A percentile compares a stretch with the other conserved stretches of the same genome.
These are phyloP conservation scores for Hermaeophaga mercurialis DNA, from an alignment of 2,888 invertebrate species.

Conservation along the genomic window DNA sequence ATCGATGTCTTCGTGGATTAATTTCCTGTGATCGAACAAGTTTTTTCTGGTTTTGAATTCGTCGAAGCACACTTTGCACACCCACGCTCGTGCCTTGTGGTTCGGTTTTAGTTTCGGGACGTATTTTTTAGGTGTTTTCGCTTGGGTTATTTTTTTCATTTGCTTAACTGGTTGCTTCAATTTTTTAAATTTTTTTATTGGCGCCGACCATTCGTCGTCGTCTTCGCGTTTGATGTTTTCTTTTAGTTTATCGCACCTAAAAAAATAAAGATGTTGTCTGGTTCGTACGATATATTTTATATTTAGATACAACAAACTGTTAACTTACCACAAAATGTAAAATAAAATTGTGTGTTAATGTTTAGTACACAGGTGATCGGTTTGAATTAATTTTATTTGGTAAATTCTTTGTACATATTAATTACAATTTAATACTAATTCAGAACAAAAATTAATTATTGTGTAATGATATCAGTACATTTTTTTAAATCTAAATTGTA, in stretches of 20 bases:
- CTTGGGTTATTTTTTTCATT: constrained; percentile 19
- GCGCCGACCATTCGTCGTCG: neutral
- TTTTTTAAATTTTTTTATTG: neutral
- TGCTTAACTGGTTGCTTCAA: neutral
- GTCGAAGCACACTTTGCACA: constrained; percentile 43
- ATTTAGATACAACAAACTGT: neutral
- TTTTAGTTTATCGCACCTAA: constrained; percentile 9
- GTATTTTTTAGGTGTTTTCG: constrained; percentile 32
- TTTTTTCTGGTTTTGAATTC: constrained; percentile 40
- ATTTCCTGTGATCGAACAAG: constrained; percentile 42
- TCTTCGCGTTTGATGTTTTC: constrained; percentile 10
- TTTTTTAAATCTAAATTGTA: too few relatives aligned
- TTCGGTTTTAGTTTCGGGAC: constrained; percentile 36
- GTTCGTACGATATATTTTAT: neutral
- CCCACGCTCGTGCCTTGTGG: constrained; percentile 43
- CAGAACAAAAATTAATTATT: too few relatives aligned
- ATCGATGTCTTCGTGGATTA: constrained; percentile 34
- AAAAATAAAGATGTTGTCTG: constrained; percentile 23
- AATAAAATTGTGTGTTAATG: neutral
- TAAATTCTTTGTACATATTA: neutral
- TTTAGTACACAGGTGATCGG: neutral
- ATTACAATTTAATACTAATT: neutral
- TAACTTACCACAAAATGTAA: constrained; percentile 5
- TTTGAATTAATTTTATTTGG: neutral
- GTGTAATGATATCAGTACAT: too few relatives aligned